phyloP scores from a whole-genome alignment of 1,140 invertebrate species.

The Teleopsis dalmanni region DNA sequence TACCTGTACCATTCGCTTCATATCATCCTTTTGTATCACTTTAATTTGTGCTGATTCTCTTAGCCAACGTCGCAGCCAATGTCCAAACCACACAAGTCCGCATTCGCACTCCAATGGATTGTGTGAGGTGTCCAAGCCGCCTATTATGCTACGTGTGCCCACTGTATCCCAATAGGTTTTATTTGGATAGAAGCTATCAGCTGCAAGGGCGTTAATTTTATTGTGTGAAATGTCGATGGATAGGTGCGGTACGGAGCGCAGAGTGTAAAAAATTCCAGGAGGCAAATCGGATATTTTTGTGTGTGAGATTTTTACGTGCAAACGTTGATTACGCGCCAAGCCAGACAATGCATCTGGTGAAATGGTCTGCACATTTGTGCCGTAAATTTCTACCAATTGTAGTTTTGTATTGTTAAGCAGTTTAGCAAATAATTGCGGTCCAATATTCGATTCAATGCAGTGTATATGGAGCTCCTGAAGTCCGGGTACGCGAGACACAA shows the following conservation, averaged over 20 bases:
- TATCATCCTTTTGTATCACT: conserved; percentile 42
- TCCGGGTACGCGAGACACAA: conserved; percentile 42
- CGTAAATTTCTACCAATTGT: conserved; percentile 70
- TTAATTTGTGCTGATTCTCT: conserved; percentile 57
- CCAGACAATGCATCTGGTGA: conserved; percentile 63
- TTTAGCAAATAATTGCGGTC: conserved; percentile 58
- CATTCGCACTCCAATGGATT: conserved; percentile 83
- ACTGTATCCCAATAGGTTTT: conserved; percentile 73
- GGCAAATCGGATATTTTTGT: conserved; percentile 69
- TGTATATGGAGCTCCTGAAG: conserved; percentile 61
- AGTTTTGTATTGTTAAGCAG: conserved; percentile 67
- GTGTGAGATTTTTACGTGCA: conserved; percentile 65
- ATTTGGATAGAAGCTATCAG: conserved; percentile 77
- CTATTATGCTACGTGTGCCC: conserved; percentile 59
- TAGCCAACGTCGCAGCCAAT: conserved; percentile 79
- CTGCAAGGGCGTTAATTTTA: conserved; percentile 67
- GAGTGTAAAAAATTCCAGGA: conserved; percentile 64
- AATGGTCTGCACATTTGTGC: conserved; percentile 59
- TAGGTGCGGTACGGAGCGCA: conserved; percentile 70
- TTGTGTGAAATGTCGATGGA: conserved; percentile 75
- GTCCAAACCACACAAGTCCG: conserved; percentile 78
- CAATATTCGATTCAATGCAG: conserved; percentile 61
- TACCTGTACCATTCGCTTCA: conserved; percentile 42
- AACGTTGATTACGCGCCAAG: conserved; percentile 55
- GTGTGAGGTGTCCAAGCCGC: conserved; percentile 71